Evolutionary conservation across 2,797 vertebrate genomes (phyloP), one percentile per base, ranked within the genome.

Genomic region (Danio choprae): DNA sequence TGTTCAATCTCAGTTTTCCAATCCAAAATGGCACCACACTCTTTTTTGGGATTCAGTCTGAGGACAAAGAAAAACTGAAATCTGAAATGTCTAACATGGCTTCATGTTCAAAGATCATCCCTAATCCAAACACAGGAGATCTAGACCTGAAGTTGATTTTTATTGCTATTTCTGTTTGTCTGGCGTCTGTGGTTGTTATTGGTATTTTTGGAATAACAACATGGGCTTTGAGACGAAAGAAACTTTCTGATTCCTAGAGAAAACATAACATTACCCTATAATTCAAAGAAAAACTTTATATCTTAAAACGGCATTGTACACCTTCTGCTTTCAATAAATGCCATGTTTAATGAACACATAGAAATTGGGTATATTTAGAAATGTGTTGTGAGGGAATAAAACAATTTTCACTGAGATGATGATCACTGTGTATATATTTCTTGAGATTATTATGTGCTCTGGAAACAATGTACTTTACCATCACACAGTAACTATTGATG

Each of bases 51-150:
- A 10, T 91, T 72, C 79, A 55, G 74, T 80, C 90, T 44, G 4
- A 77, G 6, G 92, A 92, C 67, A 77, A 79, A 16, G 77, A 38
- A 2, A 74, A 72, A n/a, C 60, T 86, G 7, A 70, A 69, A 10
- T 91, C 92, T 44, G 81, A 84, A 56, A 16, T 91, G n/a, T 93
- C 92, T n/a, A 93, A 92, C 36, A 83, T 91, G 81, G 91, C 74
- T 44, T 88, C 86, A 53, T 77, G 77, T 2, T 82, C 86, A 63
- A 81, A 86, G 50, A 62, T 86, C 60, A 12, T 79, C 10, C 78
- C 77, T 65, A 36, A 6, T 43, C 43, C 59, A 55, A 53, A 7
- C 12, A 16, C 36, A 15, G 5, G 16, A 44, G 41, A n/a, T 10
- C 8, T 38, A 59, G 67, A 55, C 12, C 18, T 76, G 36, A 77